Base-by-base conservation (phyloP, 2,113 vertebrate species). In the Phylloscopus trochilus region DNA sequence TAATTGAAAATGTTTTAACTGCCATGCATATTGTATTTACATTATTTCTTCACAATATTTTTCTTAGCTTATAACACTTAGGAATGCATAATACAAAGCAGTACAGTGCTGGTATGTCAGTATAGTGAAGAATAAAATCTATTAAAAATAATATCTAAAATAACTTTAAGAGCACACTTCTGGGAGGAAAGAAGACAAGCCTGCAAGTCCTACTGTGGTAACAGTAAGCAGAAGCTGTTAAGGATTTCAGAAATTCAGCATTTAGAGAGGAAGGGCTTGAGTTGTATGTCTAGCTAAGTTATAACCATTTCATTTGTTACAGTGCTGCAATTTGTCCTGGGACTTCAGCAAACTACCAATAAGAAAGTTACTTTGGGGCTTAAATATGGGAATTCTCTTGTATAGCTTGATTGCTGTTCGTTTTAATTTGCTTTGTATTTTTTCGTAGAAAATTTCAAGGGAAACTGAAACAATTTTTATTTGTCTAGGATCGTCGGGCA, bases 401-500 rank as follows among this genome's bases (percentile, higher is more conserved):
- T 46, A 11, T 82, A 41, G 41, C 21, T 79, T 82, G n/a, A 47
- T 39, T 47, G 33, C 15, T 78, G 16, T 72, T 80, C 19, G 76
- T 68, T 80, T 83, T 76, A 66, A 66, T 92, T 62, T 94, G 20
- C 10, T 74, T 37, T 83, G 12, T 74, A 41, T 67, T 44, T 49
- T 20, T 74, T 86, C 62, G 21, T 90, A 44, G 59, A 55, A 84
- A 66, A 89, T 85, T 63, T 80, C 37, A 27, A 24, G 31, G 21
- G 46, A 39, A 90, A 88, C 59, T 96, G 37, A 93, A 87, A 74
- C 9, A 8, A 20, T 67, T 91, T 92, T 91, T 76, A 30, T 92
- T 82, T 95, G 18, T 73, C 52, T 97, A 99, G 99, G 98, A 97
- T 91, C 98, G 98, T 91, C 98, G 99, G 97, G 99, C 97, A 51